Evolutionary conservation across 2,797 vertebrate species (phyloP).

Genomic region (Micromesistius poutassou): DNA sequence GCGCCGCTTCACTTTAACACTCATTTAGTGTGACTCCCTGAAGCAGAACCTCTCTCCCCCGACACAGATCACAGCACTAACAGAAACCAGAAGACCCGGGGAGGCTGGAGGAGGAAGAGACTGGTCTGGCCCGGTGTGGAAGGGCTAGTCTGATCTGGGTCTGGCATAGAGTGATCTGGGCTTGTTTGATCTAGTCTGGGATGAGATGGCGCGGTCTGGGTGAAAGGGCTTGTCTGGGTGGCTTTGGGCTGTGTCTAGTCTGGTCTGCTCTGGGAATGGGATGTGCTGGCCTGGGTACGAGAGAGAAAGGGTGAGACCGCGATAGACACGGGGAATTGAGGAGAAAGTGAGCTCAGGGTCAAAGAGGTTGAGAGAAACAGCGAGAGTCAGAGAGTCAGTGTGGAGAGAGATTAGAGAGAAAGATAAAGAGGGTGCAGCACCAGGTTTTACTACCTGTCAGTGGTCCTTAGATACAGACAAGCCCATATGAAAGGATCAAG

Average conservation of each 20-base stretch:
- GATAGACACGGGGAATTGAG: background rate
- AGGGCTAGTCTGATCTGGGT: background rate
- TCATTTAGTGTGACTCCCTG: background rate
- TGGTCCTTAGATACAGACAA: slow-evolving; percentile 32
- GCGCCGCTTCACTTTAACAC: background rate
- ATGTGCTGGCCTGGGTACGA: background rate
- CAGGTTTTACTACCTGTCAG: slow-evolving; percentile 66
- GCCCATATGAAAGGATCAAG: slow-evolving; percentile 1
- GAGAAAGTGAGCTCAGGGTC: background rate
- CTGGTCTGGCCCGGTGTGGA: background rate
- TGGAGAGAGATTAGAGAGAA: too few relatives aligned
- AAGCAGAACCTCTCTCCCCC: background rate
- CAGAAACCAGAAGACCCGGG: background rate
- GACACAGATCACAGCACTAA: background rate
- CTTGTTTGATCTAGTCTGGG: background rate
- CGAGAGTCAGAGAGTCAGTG: background rate
- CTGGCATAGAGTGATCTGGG: background rate
- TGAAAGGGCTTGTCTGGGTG: background rate
- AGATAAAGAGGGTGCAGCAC: slow-evolving; percentile 29
- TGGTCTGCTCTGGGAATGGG: too few relatives aligned
- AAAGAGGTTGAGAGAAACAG: background rate
- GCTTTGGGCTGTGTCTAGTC: too few relatives aligned
- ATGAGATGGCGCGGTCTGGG: background rate
- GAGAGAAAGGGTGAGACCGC: background rate
- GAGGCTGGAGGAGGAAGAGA: background rate